Conservation (phyloP, 2,797 vertebrate species). For the Ctenopoma multispine region DNA sequence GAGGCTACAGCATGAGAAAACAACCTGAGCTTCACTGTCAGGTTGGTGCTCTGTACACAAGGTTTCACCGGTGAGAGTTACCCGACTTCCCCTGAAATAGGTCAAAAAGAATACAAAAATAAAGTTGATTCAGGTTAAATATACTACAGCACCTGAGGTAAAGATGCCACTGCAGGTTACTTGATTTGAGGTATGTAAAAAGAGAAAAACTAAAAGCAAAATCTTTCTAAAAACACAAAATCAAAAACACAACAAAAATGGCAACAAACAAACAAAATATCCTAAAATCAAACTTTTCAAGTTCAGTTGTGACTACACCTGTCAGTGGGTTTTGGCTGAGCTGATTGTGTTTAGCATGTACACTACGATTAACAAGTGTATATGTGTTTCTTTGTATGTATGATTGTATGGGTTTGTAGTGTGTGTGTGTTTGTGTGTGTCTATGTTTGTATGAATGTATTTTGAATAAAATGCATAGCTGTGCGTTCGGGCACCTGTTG, state of each 20-base stretch:
- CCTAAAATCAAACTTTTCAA: conserved; percentile 85
- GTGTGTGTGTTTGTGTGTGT: no score
- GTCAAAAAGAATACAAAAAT: conserved; percentile 82
- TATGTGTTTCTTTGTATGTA: conserved; percentile 28
- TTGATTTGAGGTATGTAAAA: conserved; percentile 86
- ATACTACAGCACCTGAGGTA: conserved; percentile 85
- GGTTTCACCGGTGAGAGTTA: conserved; percentile 64
- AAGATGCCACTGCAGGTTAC: conserved; percentile 82
- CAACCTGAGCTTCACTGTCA: conserved; percentile 61
- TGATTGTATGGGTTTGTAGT: conserved; percentile 47
- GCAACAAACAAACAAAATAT: conserved; percentile 81
- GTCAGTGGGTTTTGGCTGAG: conserved; percentile 85
- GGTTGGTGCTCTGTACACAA: conserved; percentile 52
- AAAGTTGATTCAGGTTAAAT: conserved; percentile 83
- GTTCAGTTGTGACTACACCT: conserved; percentile 83
- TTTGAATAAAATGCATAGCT: conserved; percentile 71
- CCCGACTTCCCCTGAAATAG: conserved; percentile 75
- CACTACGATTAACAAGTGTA: conserved; percentile 49
- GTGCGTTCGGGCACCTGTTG: conserved; percentile 59
- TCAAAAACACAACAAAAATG: conserved; percentile 78
- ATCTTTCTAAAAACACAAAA: conserved; percentile 78
- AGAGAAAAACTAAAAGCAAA: conserved; percentile 73
- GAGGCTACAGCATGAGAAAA: conserved; percentile 44
- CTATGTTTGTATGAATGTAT: conserved; percentile 42
- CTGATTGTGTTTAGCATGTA: conserved; percentile 85